These are phyloP conservation scores for Mugil cephalus DNA, from an alignment of 2,113 vertebrate genomes.

Conservation along the genomic window DNA sequence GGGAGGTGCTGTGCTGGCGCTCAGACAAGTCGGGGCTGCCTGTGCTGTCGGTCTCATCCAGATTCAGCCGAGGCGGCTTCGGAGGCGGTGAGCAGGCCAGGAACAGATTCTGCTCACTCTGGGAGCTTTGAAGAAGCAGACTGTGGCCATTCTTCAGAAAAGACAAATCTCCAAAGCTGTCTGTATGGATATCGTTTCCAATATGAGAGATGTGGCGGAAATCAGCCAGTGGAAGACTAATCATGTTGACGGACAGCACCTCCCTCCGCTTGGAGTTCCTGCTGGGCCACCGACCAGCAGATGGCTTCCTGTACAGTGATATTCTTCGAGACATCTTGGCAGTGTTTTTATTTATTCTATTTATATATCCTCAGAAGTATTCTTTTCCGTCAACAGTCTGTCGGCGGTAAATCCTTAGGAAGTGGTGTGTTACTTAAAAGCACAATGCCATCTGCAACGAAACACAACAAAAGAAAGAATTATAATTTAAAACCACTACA, in stretches of 20 bases:
- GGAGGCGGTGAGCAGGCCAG: constrained; percentile 88
- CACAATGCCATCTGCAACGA: constrained; percentile 56
- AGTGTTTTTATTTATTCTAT: constrained; percentile 3
- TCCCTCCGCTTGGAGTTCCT: constrained; percentile 67
- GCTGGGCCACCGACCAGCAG: constrained; percentile 66
- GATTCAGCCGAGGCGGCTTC: constrained; percentile 93
- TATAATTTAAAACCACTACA: constrained; percentile 1
- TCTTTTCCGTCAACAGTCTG: constrained; percentile 17
- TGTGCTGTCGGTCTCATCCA: constrained; percentile 78
- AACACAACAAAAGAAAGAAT: constrained; percentile 40
- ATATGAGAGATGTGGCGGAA: constrained; percentile 85
- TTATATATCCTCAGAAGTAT: constrained; percentile 13
- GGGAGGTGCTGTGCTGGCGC: neutral
- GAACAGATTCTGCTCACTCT: constrained; percentile 89
- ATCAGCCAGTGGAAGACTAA: constrained; percentile 84
- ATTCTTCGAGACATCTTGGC: constrained; percentile 79
- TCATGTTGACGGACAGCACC: constrained; percentile 84
- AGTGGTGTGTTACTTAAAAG: constrained; percentile 17
- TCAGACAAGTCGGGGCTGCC: constrained; percentile 51
- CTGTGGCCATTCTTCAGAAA: constrained; percentile 80
- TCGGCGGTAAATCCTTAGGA: constrained; percentile 24
- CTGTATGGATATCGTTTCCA: constrained; percentile 63
- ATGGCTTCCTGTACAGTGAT: constrained; percentile 69
- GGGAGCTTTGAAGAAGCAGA: constrained; percentile 81
- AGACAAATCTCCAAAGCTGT: constrained; percentile 86